phyloP scores from a whole-genome alignment of 2,888 invertebrate genomes.

The Drosophila setosimentum region DNA sequence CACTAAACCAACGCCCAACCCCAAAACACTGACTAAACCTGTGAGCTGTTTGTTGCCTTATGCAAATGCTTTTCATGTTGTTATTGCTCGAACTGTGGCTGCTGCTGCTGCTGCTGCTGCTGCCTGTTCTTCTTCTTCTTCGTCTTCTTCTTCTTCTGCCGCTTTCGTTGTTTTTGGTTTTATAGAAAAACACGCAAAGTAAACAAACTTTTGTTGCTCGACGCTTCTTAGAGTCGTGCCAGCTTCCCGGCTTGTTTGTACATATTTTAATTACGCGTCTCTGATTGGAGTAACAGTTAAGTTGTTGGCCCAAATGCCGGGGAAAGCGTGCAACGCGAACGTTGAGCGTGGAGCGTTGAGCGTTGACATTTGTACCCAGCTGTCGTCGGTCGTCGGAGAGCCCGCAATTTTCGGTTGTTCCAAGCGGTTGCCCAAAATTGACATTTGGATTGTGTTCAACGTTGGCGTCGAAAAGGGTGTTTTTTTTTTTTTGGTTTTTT shows the following conservation, averaged over 20 bases:
- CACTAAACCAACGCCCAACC: conserved; percentile 13
- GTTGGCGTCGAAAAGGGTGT: conserved; percentile 25
- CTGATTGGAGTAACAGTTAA: conserved; percentile 72
- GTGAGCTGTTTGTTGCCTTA: conserved; percentile 73
- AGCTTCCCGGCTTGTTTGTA: conserved; percentile 67
- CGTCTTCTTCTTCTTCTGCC: conserved; percentile 32
- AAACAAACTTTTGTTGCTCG: conserved; percentile 68
- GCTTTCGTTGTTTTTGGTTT: conserved; percentile 67
- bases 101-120: conserved; percentile 35
- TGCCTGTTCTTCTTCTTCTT: conserved; percentile 31
- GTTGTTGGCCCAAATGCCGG: conserved; percentile 12
- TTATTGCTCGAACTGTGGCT: conserved; percentile 59
- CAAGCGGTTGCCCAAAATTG: conserved; percentile 57
- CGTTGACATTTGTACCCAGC: conserved; percentile 63
- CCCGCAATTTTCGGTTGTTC: conserved; percentile 60
- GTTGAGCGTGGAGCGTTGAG: background rate
- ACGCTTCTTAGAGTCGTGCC: conserved; percentile 41
- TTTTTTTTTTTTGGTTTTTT: background rate
- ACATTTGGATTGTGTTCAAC: conserved; percentile 28
- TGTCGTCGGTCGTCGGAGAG: conserved; percentile 38
- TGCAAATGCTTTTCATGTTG: conserved; percentile 75
- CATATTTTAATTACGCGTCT: conserved; percentile 79
- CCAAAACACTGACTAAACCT: conserved; percentile 31
- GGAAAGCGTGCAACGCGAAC: conserved; percentile 35
- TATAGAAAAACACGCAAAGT: conserved; percentile 78